Evolutionary conservation across 1,140 invertebrate species (phyloP).

Genomic region (Latrodectus geometricus): DNA sequence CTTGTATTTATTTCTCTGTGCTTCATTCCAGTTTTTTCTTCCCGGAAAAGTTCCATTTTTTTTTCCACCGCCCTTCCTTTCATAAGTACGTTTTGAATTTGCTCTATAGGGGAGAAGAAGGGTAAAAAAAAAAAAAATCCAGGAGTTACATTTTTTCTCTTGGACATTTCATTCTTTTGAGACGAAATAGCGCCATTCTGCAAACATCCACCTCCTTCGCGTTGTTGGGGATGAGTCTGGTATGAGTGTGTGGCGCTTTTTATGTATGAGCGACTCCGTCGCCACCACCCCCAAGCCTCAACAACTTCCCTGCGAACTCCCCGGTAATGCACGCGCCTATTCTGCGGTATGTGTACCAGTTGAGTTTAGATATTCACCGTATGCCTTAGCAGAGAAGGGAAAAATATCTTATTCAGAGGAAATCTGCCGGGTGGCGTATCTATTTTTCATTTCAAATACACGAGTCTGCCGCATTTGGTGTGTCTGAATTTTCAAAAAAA

Average conservation of each 20-base stretch:
- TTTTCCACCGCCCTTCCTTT: constrained; percentile 1
- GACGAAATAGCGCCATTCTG: constrained; percentile 18
- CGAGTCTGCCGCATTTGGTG: not conserved
- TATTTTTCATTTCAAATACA: not conserved
- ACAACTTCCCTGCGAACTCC: not conserved
- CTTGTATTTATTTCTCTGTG: constrained; percentile 15
- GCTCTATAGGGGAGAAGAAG: not conserved
- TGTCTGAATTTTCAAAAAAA: not conserved
- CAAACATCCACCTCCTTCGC: constrained; percentile 13
- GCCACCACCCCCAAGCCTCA: not conserved
- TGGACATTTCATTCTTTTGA: not conserved
- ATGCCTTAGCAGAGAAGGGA: not conserved
- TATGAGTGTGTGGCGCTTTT: not conserved
- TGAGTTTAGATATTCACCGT: constrained; percentile 32
- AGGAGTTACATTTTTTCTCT: not conserved
- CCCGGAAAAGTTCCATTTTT: not conserved
- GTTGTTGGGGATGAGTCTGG: not conserved
- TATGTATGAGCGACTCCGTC: constrained; percentile 25
- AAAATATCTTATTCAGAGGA: not conserved
- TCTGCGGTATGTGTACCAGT: not conserved
- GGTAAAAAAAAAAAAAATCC: not conserved
- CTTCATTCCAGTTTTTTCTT: not conserved
- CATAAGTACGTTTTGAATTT: constrained; percentile 14
- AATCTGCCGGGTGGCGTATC: not conserved
- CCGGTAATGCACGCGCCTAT: not conserved